phyloP scores from a whole-genome alignment of 2,113 vertebrate genomes.

The Alexandromys fortis region DNA sequence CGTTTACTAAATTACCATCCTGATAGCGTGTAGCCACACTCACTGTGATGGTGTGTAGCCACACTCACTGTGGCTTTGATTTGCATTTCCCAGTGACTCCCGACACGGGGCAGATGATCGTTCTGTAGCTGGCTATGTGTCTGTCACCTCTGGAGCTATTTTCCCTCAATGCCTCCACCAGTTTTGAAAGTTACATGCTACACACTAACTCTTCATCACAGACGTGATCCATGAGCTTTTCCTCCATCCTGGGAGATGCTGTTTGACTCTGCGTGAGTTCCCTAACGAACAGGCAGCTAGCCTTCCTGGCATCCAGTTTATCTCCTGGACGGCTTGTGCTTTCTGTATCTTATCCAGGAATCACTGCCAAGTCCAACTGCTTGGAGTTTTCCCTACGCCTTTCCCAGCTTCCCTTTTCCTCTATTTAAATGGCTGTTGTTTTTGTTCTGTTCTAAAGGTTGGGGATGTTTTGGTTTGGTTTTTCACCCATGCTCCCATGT shows the following conservation, averaged over 20 bases:
- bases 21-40: fast-evolving
- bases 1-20: fast-evolving
- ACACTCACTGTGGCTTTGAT: background rate
- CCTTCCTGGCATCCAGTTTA: background rate
- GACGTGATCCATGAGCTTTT: fast-evolving
- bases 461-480: background rate
- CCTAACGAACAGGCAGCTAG: background rate
- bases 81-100: background rate
- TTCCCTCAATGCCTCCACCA: background rate
- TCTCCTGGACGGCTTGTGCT: no score
- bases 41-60: fast-evolving
- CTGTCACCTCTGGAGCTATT: background rate
- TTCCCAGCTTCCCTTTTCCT: background rate
- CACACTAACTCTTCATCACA: no score
- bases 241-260: background rate
- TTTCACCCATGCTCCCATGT: background rate
- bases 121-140: background rate
- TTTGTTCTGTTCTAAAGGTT: background rate
- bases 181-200: background rate
- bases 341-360: background rate
- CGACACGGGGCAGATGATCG: background rate
- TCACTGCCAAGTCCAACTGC: background rate
- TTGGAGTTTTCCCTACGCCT: fast-evolving
- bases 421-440: background rate
- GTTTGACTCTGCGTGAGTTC: background rate